These are phyloP conservation scores for Nibea coibor DNA, from an alignment of 2,113 vertebrate genomes.

Conservation along the genomic window DNA sequence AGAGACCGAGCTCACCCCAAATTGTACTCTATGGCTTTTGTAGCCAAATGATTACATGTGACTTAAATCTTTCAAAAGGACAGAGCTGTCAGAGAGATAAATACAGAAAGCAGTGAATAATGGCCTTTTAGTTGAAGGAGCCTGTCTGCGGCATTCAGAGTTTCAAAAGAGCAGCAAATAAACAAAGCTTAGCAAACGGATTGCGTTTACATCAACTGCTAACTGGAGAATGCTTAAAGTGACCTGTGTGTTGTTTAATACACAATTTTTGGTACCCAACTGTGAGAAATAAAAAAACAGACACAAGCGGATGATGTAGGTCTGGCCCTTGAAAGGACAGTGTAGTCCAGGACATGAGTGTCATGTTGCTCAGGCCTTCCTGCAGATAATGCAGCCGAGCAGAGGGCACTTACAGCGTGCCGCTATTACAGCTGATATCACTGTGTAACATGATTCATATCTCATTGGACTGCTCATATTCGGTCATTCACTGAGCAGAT, in stretches of 20 bases:
- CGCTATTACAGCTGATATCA: slow-evolving; percentile 12
- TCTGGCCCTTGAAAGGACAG: not conserved
- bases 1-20: not conserved
- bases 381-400: not conserved
- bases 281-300: not conserved
- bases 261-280: not conserved
- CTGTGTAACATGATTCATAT: slow-evolving; percentile 20
- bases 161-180: slow-evolving; percentile 1
- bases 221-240: not conserved
- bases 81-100: not conserved
- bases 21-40: slow-evolving; percentile 14
- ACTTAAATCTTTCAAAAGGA: slow-evolving; percentile 6
- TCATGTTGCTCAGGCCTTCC: slow-evolving; percentile 1
- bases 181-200: not conserved
- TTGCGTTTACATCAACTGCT: not conserved
- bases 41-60: slow-evolving; percentile 5
- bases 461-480: slow-evolving; percentile 5
- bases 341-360: not conserved
- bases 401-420: slow-evolving; percentile 3
- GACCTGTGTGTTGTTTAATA: not conserved
- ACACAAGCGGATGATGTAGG: not conserved
- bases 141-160: not conserved
- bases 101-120: slow-evolving; percentile 1
- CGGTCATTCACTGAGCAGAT: not conserved
- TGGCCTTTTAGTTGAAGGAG: not conserved